A percentile compares a stretch with the other conserved stretches of the same genome.
phyloP scores from a whole-genome alignment of 2,113 vertebrate genomes.

The Anolis carolinensis region DNA sequence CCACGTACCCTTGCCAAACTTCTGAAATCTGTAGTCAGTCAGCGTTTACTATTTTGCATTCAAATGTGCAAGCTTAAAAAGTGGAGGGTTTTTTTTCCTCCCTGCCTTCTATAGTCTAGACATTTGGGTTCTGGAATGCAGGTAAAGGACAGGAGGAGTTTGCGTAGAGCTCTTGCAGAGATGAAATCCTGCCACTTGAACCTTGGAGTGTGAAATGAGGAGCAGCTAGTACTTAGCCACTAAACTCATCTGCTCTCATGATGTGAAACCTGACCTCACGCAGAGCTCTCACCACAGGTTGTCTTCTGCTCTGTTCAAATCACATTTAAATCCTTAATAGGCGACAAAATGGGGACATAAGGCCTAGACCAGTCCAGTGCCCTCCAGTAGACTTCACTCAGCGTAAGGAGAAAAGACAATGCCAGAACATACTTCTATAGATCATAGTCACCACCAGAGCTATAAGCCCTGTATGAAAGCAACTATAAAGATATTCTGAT shows the following conservation, averaged over 20 bases:
- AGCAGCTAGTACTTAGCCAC: background rate
- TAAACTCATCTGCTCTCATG: background rate
- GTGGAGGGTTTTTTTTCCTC: background rate
- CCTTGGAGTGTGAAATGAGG: background rate
- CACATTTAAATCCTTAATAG: slow-evolving; percentile 14
- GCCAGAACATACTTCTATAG: background rate
- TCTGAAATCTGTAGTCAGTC: background rate
- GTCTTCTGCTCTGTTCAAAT: slow-evolving; percentile 24
- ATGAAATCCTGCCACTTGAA: background rate
- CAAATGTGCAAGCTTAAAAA: background rate
- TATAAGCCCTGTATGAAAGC: background rate
- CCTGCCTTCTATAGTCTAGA: fast-evolving
- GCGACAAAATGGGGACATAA: slow-evolving; percentile 19
- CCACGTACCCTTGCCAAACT: background rate
- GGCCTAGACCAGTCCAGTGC: background rate
- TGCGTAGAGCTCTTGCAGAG: background rate
- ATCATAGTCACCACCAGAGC: slow-evolving; percentile 1
- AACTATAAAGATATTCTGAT: background rate
- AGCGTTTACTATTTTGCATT: background rate
- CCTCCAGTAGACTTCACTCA: slow-evolving; percentile 13
- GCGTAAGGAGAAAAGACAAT: background rate
- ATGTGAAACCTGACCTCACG: fast-evolving
- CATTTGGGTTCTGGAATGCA: background rate
- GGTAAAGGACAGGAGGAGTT: background rate
- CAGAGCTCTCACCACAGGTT: slow-evolving; percentile 11